A percentile compares a stretch with the other conserved stretches of the same genome.
Evolutionary conservation across 2,797 vertebrate genomes (phyloP).

Genomic region (Amblyraja radiata): DNA sequence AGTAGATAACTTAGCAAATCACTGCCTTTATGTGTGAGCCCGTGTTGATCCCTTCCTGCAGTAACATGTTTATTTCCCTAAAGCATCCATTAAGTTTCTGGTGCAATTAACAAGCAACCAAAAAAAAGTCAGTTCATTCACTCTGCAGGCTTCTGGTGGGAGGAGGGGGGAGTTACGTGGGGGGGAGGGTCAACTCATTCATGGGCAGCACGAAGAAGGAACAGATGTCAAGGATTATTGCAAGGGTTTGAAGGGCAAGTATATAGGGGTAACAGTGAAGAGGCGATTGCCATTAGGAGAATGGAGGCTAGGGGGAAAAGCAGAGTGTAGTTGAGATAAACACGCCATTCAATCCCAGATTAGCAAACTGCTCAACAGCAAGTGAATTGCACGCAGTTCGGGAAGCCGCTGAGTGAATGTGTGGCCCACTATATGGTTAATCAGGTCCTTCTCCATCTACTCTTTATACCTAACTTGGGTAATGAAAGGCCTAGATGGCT

Average conservation of each 20-base stretch:
- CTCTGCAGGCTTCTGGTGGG: background rate
- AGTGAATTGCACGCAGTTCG: no score
- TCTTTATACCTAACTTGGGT: no score
- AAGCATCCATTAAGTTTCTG: background rate
- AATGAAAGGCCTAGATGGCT: no score
- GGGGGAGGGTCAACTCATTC: conserved; percentile 11
- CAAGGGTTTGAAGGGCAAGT: background rate
- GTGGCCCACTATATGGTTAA: no score
- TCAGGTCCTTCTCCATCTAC: no score
- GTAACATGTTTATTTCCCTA: conserved; percentile 27
- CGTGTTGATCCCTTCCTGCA: conserved; percentile 18
- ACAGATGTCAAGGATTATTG: conserved; percentile 8
- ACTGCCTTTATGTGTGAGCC: background rate
- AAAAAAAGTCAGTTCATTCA: conserved; percentile 28
- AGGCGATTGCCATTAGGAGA: background rate
- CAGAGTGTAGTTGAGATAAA: background rate
- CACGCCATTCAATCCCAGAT: background rate
- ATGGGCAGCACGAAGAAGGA: background rate
- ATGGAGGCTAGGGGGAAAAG: background rate
- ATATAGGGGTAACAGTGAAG: background rate
- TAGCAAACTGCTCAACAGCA: background rate
- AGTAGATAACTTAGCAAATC: conserved; percentile 4
- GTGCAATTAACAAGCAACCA: conserved; percentile 1
- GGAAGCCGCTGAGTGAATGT: background rate
- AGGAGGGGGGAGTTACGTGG: background rate